These are phyloP conservation scores for Colinus virginianus DNA, from an alignment of 2,113 vertebrate genomes.

Conservation along the genomic window DNA sequence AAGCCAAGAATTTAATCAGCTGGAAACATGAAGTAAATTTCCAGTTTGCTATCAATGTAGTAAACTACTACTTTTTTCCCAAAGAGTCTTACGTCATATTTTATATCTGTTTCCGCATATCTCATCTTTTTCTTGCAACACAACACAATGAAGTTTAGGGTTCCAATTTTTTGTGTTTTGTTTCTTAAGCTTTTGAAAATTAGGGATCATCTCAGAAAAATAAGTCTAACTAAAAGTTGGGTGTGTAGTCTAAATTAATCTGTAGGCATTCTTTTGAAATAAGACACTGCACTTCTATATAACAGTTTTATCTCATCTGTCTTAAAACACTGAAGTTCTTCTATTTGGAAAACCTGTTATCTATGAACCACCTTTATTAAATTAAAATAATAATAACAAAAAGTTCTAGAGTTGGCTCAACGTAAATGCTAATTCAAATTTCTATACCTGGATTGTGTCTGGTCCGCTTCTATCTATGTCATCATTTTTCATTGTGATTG, in stretches of 20 bases:
- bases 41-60: neutral
- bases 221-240: neutral
- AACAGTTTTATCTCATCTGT: neutral
- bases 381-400: neutral
- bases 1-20: neutral
- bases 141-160: neutral
- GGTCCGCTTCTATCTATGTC: neutral
- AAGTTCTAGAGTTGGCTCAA: neutral
- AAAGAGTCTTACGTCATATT: neutral
- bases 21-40: neutral
- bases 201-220: neutral
- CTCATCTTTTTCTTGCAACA: neutral
- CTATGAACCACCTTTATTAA: neutral
- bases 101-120: neutral
- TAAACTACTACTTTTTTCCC: neutral
- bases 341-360: neutral
- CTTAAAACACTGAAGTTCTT: neutral
- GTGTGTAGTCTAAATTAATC: neutral
- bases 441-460: slow-evolving; percentile 1
- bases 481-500: slow-evolving; percentile 22
- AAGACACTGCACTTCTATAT: neutral
- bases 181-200: neutral
- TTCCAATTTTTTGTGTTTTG: neutral
- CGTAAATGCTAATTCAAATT: neutral
- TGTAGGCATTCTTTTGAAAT: neutral